Evolutionary conservation across 2,113 vertebrate genomes (phyloP).

Genomic region (Tiliqua scincoides): DNA sequence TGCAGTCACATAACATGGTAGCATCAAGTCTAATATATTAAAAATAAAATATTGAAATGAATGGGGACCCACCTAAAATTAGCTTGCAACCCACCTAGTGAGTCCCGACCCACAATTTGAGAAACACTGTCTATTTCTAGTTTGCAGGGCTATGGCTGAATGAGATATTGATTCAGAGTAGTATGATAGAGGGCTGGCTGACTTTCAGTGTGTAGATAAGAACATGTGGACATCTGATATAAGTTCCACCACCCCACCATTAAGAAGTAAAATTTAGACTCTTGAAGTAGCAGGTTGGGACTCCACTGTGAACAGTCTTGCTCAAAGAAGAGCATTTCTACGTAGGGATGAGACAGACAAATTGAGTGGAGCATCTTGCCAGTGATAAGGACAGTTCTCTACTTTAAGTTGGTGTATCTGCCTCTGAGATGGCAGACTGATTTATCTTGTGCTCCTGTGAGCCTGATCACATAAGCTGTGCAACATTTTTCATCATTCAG

Average conservation of each 20-base stretch:
- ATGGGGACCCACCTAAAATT: no score
- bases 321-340: not conserved
- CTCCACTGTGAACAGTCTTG: not conserved
- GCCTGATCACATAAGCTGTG: not conserved
- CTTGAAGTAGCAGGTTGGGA: not conserved
- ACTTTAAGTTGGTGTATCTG: not conserved
- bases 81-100: no score
- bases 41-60: no score
- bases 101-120: no score
- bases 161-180: not conserved
- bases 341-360: not conserved
- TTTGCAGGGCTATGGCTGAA: constrained; percentile 6
- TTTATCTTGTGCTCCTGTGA: constrained; percentile 9
- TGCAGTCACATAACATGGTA: no score
- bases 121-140: no score
- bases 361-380: not conserved
- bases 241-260: not conserved
- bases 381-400: not conserved
- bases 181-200: not conserved
- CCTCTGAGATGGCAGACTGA: not conserved
- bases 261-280: constrained; percentile 1
- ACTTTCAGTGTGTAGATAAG: not conserved
- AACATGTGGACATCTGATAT: not conserved
- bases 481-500: not conserved
- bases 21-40: no score